Base-by-base conservation (phyloP, 2,888 invertebrate genomes). In the Macrosoma leucophasiata region DNA sequence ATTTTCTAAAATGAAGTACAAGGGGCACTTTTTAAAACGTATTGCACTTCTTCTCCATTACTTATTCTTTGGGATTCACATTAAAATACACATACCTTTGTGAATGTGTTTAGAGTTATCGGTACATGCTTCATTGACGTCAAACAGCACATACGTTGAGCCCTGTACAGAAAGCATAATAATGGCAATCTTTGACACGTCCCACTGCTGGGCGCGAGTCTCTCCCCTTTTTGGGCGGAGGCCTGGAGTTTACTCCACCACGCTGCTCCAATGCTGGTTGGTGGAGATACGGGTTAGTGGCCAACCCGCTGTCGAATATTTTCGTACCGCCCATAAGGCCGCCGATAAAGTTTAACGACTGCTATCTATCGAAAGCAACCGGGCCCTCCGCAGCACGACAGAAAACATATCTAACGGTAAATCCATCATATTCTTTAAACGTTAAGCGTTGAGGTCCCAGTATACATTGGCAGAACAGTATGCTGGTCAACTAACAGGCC, bases 101-200 rank as follows among this genome's bases (percentile, higher is more conserved):
- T 38, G 13, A 38, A 35, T 17, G 37, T 34, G 33, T 35, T 41
- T 11, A 41, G 26, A n/a, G 34, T 37, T 32, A 41, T 38, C 26
- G 29, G 32, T 13, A 29, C 28, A 21, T 33, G 35, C 9, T 33
- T 26, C 19, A 41, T 17, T 12, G 32, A 37, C n/a, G 29, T 38
- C 9, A 31, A 29, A 23, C 41, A 35, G 19, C 35, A 39, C 18
- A 29, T 21, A 13, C 18, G 32, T 23, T 32, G 35, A 11, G 35
- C 29, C 27, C 37, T 40, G 29, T 10, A 30, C 33, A 38, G 26
- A 29, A 29, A 39, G 13, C 34, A 24, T 13, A 22, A 25, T 5
- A 8, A 27, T 18, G 22, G 12, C 27, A 24, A 29, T 33, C 33
- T 28, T 12, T 33, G 27, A 28, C 18, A 28, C 23, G 27, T 33